These are phyloP conservation scores for Xiphophorus maculatus DNA, from an alignment of 2,113 vertebrate species.

Conservation along the genomic window DNA sequence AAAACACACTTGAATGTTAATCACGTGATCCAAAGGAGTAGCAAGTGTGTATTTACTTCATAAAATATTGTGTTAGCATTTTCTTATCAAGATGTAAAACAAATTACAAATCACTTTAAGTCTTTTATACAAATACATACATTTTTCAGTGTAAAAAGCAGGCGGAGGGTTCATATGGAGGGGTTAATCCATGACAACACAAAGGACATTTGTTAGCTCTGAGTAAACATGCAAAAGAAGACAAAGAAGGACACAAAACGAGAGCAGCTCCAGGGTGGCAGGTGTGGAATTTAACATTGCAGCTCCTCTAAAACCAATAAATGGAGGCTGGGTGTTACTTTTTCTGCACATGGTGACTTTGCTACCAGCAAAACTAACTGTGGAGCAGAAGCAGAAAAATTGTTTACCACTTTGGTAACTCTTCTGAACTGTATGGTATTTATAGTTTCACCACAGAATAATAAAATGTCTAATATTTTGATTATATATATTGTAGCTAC, in stretches of 20 bases:
- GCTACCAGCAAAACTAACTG: conserved; percentile 30
- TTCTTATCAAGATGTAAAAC: conserved; percentile 48
- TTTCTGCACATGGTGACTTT: conserved; percentile 43
- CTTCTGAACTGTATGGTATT: neutral
- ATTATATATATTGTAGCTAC: neutral
- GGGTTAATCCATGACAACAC: conserved; percentile 19
- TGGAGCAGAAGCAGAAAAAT: conserved; percentile 1
- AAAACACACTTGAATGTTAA: conserved; percentile 48
- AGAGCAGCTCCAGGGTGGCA: conserved; percentile 70
- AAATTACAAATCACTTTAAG: conserved; percentile 33
- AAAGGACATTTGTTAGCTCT: conserved; percentile 45
- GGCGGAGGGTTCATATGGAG: conserved; percentile 28
- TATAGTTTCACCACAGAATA: neutral
- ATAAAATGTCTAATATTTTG: neutral
- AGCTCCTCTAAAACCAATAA: conserved; percentile 39
- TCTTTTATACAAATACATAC: conserved; percentile 47
- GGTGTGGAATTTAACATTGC: conserved; percentile 68
- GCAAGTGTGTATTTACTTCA: conserved; percentile 18
- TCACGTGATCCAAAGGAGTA: conserved; percentile 13
- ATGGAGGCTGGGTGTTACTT: conserved; percentile 38
- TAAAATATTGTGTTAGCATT: neutral
- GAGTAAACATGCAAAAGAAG: conserved; percentile 64
- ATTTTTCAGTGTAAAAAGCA: conserved; percentile 5
- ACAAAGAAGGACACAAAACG: conserved; percentile 59
- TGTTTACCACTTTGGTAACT: conserved; percentile 10